phyloP scores from a whole-genome alignment of 2,888 invertebrate genomes.

The Coleophora flavipennella region DNA sequence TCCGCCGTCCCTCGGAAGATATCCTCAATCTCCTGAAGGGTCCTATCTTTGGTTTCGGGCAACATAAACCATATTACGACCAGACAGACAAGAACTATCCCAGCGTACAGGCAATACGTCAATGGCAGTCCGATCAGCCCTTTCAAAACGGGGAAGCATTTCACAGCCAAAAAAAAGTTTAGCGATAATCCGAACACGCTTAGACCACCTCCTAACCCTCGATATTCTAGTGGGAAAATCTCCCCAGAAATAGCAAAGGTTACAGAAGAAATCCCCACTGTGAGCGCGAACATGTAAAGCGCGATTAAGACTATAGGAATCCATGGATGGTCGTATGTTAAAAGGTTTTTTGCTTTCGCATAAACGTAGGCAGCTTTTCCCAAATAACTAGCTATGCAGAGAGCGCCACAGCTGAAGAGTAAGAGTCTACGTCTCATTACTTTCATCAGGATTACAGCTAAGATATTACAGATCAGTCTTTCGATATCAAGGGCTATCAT shows the following conservation, averaged over 20 bases:
- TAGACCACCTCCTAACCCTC: slow-evolving; percentile 77
- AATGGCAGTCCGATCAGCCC: slow-evolving; percentile 60
- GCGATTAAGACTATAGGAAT: slow-evolving; percentile 63
- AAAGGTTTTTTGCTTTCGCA: slow-evolving; percentile 33
- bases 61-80: slow-evolving; percentile 69
- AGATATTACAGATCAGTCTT: slow-evolving; percentile 72
- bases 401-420: slow-evolving; percentile 70
- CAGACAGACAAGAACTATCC: slow-evolving; percentile 64
- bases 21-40: slow-evolving; percentile 77
- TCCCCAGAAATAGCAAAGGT: slow-evolving; percentile 83
- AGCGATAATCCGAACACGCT: slow-evolving; percentile 74
- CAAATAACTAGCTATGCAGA: slow-evolving; percentile 74
- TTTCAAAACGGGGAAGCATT: slow-evolving; percentile 75
- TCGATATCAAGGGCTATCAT: slow-evolving; percentile 77
- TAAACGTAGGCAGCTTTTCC: slow-evolving; percentile 61
- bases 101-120: slow-evolving; percentile 76
- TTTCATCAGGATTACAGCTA: slow-evolving; percentile 75
- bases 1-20: slow-evolving; percentile 44
- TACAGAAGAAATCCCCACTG: slow-evolving; percentile 75
- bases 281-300: slow-evolving; percentile 71
- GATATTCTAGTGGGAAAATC: slow-evolving; percentile 75
- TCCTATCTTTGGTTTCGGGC: slow-evolving; percentile 79
- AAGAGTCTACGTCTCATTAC: slow-evolving; percentile 73
- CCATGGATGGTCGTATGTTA: slow-evolving; percentile 53
- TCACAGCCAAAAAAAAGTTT: slow-evolving; percentile 78